Evolutionary conservation across 2,113 vertebrate genomes (phyloP).

Genomic region (Speoplatyrhinus poulsoni): DNA sequence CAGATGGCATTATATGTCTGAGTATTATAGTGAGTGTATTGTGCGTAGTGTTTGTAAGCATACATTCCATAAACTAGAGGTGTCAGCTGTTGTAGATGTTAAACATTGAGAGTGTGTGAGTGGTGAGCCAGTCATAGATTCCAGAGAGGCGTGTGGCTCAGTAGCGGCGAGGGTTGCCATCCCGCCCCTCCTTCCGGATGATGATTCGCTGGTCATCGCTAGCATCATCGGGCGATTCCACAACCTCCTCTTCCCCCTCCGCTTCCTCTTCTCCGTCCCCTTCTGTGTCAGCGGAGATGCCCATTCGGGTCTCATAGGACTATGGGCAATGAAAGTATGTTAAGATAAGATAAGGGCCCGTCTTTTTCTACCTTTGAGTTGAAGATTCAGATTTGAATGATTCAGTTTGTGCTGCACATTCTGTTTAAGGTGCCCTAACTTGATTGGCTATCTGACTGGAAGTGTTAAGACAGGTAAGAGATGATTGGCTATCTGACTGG

Average conservation of each 20-base stretch:
- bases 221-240: slow-evolving; percentile 82
- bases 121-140: slow-evolving; percentile 62
- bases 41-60: slow-evolving; percentile 71
- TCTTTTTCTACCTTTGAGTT: too few species aligned
- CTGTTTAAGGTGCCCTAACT: not conserved
- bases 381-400: too few species aligned
- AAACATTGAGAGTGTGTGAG: slow-evolving; percentile 66
- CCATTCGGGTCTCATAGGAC: slow-evolving; percentile 79
- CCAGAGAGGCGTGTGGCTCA: slow-evolving; percentile 65
- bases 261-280: slow-evolving; percentile 80
- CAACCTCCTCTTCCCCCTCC: slow-evolving; percentile 88
- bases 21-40: slow-evolving; percentile 66
- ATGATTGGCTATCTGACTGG: too few species aligned
- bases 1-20: slow-evolving; percentile 61
- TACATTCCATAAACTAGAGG: slow-evolving; percentile 81
- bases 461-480: too few species aligned
- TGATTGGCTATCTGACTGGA: too few species aligned
- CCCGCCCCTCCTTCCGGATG: slow-evolving; percentile 79
- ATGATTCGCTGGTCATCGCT: slow-evolving; percentile 85
- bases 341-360: not conserved
- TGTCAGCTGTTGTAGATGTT: slow-evolving; percentile 70
- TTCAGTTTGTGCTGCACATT: too few species aligned
- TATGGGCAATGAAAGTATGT: slow-evolving; percentile 24
- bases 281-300: slow-evolving; percentile 69
- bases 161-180: slow-evolving; percentile 80